These are phyloP conservation scores for Sipha flava DNA, from an alignment of 1,140 invertebrate genomes.

Conservation along the genomic window DNA sequence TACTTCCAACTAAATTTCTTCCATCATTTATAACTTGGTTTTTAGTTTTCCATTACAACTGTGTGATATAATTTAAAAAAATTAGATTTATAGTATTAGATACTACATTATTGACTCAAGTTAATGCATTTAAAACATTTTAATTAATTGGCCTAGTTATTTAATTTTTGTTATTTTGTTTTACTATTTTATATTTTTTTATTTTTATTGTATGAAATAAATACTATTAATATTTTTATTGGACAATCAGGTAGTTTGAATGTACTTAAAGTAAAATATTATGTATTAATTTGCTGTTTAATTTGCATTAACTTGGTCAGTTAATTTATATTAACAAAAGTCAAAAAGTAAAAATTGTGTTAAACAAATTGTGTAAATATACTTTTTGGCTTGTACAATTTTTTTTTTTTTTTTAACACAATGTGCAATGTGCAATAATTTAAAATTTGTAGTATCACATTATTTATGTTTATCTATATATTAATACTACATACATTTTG, in stretches of 20 bases:
- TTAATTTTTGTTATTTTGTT: neutral
- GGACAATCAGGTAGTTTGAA: constrained; percentile 15
- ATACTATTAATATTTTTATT: constrained; percentile 1
- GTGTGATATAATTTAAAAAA: neutral
- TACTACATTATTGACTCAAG: neutral
- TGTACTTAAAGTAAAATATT: neutral
- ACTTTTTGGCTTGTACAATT: constrained; percentile 16
- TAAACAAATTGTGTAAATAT: neutral
- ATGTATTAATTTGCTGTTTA: neutral
- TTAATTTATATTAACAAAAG: neutral
- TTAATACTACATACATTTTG: neutral
- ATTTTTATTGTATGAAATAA: neutral
- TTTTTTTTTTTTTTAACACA: neutral
- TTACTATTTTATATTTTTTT: neutral
- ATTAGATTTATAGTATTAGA: neutral
- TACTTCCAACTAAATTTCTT: neutral
- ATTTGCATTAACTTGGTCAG: constrained; percentile 10
- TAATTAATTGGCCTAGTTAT: neutral
- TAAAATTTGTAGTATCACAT: neutral
- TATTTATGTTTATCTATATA: neutral
- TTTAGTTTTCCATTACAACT: neutral
- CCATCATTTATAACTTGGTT: neutral
- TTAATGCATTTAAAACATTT: neutral
- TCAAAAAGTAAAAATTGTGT: neutral
- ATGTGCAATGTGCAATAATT: constrained; percentile 10